A percentile compares a stretch with the other conserved stretches of the same genome.
These are phyloP conservation scores for Eriosoma lanigerum DNA, from an alignment of 1,140 invertebrate species.

Conservation along the genomic window DNA sequence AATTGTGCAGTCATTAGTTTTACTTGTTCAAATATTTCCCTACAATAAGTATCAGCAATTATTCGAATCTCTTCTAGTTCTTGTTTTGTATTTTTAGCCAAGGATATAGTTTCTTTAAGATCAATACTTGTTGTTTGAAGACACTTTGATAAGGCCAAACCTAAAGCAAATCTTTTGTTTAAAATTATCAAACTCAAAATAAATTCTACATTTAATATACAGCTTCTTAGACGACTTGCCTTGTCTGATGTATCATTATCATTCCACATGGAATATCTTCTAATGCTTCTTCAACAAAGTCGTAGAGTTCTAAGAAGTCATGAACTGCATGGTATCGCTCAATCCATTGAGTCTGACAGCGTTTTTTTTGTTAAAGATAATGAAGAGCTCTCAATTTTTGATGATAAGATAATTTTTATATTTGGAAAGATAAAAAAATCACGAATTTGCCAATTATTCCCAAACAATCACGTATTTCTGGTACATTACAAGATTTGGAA, in stretches of 20 bases:
- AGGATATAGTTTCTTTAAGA: slow-evolving; percentile 4
- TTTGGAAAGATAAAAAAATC: slow-evolving; percentile 2
- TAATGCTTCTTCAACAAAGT: neutral
- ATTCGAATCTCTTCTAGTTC: neutral
- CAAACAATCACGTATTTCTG: neutral
- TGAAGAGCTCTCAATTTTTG: neutral
- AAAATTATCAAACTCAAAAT: neutral
- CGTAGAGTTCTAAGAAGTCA: too few species aligned
- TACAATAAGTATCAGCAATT: neutral
- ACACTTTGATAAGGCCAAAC: neutral
- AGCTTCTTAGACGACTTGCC: neutral
- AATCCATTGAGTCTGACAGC: too few species aligned
- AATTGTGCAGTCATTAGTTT: neutral
- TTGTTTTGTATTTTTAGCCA: neutral
- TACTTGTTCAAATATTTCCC: slow-evolving; percentile 6
- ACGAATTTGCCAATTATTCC: neutral
- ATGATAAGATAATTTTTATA: neutral
- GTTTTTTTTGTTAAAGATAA: too few species aligned
- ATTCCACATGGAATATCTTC: neutral
- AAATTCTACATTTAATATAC: neutral
- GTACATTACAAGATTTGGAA: neutral
- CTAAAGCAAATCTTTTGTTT: neutral
- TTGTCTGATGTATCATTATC: neutral
- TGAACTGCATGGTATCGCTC: too few species aligned
- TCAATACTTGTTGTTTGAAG: slow-evolving; percentile 1